Percentiles rank a stretch among this genome's conserved stretches.
Evolutionary conservation across 1,140 invertebrate species (phyloP).

Genomic region (Geopemphigus sp.): DNA sequence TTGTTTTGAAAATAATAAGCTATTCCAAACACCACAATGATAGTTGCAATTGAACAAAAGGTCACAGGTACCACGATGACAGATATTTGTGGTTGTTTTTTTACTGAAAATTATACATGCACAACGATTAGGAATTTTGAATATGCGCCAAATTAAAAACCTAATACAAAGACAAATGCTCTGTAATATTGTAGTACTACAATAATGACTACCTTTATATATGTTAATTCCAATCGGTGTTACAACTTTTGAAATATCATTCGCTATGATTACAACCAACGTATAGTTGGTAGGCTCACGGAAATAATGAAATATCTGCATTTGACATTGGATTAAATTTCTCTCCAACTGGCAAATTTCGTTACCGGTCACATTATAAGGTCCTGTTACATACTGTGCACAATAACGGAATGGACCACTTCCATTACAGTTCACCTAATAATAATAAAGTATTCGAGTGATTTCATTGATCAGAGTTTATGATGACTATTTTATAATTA

Average conservation of each 20-base stretch:
- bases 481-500: constrained; percentile 53
- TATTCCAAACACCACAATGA: constrained; percentile 78
- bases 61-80: constrained; percentile 80
- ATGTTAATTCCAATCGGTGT: constrained; percentile 72
- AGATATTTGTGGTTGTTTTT: constrained; percentile 73
- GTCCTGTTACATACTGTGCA: constrained; percentile 62
- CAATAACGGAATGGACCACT: constrained; percentile 69
- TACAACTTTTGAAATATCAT: constrained; percentile 68
- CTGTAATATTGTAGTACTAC: background rate
- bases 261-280: constrained; percentile 70
- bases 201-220: constrained; percentile 67
- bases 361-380: constrained; percentile 76
- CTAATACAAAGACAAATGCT: background rate
- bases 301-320: constrained; percentile 68
- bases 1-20: constrained; percentile 78
- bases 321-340: constrained; percentile 59
- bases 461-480: background rate
- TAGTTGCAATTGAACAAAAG: constrained; percentile 73
- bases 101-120: constrained; percentile 61
- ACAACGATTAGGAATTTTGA: background rate
- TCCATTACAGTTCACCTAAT: constrained; percentile 62
- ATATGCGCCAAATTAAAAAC: background rate
- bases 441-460: background rate
- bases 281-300: constrained; percentile 66
- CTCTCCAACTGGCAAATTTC: constrained; percentile 63